A percentile compares a stretch with the other conserved stretches of the same genome.
phyloP scores from a whole-genome alignment of 2,797 vertebrate species.

The Pseudopleuronectes americanus region DNA sequence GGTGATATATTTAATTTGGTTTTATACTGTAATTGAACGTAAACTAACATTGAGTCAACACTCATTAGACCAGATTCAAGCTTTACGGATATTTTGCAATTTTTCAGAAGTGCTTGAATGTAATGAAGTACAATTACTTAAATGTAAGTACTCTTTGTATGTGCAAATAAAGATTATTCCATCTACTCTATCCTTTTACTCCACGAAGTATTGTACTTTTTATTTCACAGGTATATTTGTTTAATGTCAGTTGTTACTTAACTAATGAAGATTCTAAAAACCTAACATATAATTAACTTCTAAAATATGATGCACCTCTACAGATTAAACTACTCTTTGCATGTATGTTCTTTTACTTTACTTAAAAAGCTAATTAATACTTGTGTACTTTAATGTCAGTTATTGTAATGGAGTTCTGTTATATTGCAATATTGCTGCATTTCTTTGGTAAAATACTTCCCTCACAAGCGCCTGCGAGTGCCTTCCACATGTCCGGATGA shows the following conservation, averaged over 20 bases:
- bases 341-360: neutral
- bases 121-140: neutral
- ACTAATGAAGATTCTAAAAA: neutral
- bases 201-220: too few species aligned
- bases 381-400: neutral
- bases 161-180: neutral
- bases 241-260: too few species aligned
- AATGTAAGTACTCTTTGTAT: neutral
- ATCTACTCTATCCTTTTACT: too few species aligned
- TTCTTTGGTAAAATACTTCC: slow-evolving; percentile 1
- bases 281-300: neutral
- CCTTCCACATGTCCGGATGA: slow-evolving; percentile 26
- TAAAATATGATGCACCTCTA: neutral
- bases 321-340: neutral
- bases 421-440: neutral
- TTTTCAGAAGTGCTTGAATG: neutral
- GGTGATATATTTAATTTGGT: neutral
- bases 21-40: too few species aligned
- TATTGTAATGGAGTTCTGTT: neutral
- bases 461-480: slow-evolving; percentile 1
- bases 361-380: neutral
- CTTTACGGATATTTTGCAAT: too few species aligned
- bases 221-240: too few species aligned
- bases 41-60: neutral
- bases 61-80: neutral